Evolutionary conservation across 1,140 invertebrate genomes (phyloP), one percentile per base, ranked within the genome.

Genomic region (Drosophila takahashii): DNA sequence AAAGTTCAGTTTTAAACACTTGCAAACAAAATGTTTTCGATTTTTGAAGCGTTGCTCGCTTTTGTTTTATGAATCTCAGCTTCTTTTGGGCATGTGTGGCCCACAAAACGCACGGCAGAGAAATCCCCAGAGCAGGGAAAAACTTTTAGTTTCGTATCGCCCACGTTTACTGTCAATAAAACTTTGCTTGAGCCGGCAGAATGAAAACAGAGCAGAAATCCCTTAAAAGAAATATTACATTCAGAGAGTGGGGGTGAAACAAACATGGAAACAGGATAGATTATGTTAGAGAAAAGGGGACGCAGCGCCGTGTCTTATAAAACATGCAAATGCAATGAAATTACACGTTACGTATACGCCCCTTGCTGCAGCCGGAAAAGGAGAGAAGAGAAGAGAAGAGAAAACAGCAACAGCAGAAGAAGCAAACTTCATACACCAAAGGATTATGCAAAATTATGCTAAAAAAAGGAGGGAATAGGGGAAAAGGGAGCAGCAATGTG

Each of bases 111-210:
- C 51, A 71, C 36, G 13, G 48, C 32, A 50, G 66, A 47, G 53
- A 81, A 81, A 81, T 85, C 78, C 81, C 77, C 67, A 75, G 83
- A 81, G 81, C 81, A 48, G 66, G 76, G 37, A 9, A 50, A 56
- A 87, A 89, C 75, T 87, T 87, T 87, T 86, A 79, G 83, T 81
- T 83, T 79, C 66, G 50, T 74, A 79, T 79, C 76, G 76, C 66
- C 84, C 83, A 87, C 83, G 83, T 89, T 87, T 87, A 87, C 83
- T 87, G 83, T 87, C 84, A 87, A 87, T 87, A 87, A 87, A 87
- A 87, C 83, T 87, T 87, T 70, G 59, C 71, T 72, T 72, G 61
- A 87, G 76, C 84, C 71, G 57, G 75, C 50, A 71, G 69, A 75
- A 75, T 65, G 51, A 65, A 75, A 65, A 45, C 36, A 50, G 29